These are phyloP conservation scores for Drosophila gunungcola DNA, from an alignment of 1,140 invertebrate genomes.

Conservation along the genomic window DNA sequence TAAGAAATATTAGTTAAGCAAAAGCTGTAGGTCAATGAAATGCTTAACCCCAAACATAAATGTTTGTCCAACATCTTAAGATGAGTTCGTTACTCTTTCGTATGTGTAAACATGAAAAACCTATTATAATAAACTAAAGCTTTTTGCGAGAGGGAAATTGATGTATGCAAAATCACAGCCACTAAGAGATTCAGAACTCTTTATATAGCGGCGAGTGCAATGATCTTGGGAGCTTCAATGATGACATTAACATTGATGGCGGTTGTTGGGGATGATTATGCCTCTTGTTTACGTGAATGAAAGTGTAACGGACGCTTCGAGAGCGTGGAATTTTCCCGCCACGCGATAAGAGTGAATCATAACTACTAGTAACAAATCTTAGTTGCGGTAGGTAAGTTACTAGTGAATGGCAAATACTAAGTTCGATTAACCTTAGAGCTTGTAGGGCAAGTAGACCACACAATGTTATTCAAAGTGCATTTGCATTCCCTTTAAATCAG, in stretches of 20 bases:
- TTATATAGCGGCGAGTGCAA: slow-evolving; percentile 38
- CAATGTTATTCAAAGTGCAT: slow-evolving; percentile 35
- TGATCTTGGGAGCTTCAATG: slow-evolving; percentile 44
- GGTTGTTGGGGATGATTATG: slow-evolving; percentile 25
- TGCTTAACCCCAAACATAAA: neutral
- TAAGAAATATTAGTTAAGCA: no score
- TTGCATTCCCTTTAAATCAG: neutral
- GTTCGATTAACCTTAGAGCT: slow-evolving; percentile 17
- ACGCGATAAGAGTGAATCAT: slow-evolving; percentile 23
- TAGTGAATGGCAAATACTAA: slow-evolving; percentile 5
- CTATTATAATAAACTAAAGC: neutral
- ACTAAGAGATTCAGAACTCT: slow-evolving; percentile 11
- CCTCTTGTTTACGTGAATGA: slow-evolving; percentile 28
- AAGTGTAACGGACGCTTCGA: slow-evolving; percentile 15
- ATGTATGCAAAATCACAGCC: neutral
- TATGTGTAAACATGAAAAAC: neutral
- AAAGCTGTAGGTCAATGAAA: neutral
- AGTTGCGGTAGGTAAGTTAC: slow-evolving; percentile 27
- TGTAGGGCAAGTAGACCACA: slow-evolving; percentile 51
- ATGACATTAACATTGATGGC: slow-evolving; percentile 63
- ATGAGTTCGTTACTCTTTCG: neutral
- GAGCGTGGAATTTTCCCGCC: slow-evolving; percentile 40
- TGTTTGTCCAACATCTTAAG: neutral
- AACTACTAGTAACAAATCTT: neutral
- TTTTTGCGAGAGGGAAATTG: neutral